phyloP scores from a whole-genome alignment of 2,888 invertebrate genomes.

The Leptopilina myrica region DNA sequence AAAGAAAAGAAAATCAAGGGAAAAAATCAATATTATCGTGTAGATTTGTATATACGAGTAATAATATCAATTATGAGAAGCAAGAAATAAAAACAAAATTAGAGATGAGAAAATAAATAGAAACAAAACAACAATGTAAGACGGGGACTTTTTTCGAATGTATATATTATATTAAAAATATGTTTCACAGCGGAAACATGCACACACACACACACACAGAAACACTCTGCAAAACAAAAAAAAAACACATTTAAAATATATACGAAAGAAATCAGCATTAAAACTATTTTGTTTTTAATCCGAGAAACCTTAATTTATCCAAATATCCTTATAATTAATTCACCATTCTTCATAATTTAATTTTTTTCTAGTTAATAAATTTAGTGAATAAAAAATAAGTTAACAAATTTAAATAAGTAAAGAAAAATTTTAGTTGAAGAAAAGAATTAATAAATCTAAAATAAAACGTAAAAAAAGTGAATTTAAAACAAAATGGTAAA shows the following conservation, averaged over 20 bases:
- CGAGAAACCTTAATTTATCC: conserved; percentile 29
- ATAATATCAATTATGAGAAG: conserved; percentile 21
- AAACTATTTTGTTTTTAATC: conserved; percentile 26
- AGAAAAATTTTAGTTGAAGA: no score
- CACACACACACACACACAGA: neutral
- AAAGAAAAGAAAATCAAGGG: neutral
- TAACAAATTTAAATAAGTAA: no score
- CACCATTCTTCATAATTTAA: neutral
- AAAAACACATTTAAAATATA: conserved; percentile 33
- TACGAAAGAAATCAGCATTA: conserved; percentile 24
- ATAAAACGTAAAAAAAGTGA: no score
- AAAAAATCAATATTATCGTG: conserved; percentile 33
- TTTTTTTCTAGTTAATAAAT: neutral
- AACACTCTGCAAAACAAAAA: neutral
- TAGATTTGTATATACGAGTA: conserved; percentile 34
- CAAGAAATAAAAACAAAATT: neutral
- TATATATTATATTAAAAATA: conserved; percentile 12
- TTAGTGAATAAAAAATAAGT: neutral
- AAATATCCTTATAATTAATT: conserved; percentile 20
- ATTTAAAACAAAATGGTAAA: no score
- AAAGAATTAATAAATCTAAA: no score
- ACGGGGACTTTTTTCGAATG: conserved; percentile 34
- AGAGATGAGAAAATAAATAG: conserved; percentile 12
- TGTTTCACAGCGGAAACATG: conserved; percentile 31
- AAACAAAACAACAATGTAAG: conserved; percentile 9